A percentile compares a stretch with the other conserved stretches of the same genome.
Evolutionary conservation across 1,140 invertebrate genomes (phyloP).

Genomic region (Argopecten irradians): DNA sequence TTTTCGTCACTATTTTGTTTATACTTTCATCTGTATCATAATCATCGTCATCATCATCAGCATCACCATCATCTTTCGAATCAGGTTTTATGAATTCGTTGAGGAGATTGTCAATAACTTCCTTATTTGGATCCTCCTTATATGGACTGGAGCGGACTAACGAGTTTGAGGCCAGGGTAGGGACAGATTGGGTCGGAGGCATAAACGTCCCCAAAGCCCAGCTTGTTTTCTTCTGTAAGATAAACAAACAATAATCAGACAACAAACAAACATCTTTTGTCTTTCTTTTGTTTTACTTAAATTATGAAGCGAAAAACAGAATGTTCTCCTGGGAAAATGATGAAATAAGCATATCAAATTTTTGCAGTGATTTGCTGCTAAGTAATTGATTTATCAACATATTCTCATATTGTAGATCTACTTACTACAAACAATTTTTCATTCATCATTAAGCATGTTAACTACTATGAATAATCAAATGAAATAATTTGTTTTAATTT

Average conservation of each 20-base stretch:
- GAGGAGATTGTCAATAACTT: neutral
- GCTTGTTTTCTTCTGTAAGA: neutral
- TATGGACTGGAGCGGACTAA: neutral
- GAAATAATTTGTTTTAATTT: no score
- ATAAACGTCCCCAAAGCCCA: neutral
- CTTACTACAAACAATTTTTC: no score
- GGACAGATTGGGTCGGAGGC: neutral
- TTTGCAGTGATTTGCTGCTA: no score
- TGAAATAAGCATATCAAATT: no score
- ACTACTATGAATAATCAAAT: no score
- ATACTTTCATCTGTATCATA: neutral
- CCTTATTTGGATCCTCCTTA: neutral
- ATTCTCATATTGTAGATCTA: no score
- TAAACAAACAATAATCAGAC: neutral
- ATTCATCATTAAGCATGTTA: no score
- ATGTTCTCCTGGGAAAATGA: no score
- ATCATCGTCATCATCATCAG: constrained; percentile 34
- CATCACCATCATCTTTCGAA: constrained; percentile 25
- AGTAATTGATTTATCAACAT: no score
- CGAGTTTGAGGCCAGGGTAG: neutral
- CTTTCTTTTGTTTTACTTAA: no score
- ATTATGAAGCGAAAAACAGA: no score
- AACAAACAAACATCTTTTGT: neutral
- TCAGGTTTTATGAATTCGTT: neutral
- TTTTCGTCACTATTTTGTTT: neutral